phyloP scores from a whole-genome alignment of 2,113 vertebrate genomes.

The Ovibos moschatus region DNA sequence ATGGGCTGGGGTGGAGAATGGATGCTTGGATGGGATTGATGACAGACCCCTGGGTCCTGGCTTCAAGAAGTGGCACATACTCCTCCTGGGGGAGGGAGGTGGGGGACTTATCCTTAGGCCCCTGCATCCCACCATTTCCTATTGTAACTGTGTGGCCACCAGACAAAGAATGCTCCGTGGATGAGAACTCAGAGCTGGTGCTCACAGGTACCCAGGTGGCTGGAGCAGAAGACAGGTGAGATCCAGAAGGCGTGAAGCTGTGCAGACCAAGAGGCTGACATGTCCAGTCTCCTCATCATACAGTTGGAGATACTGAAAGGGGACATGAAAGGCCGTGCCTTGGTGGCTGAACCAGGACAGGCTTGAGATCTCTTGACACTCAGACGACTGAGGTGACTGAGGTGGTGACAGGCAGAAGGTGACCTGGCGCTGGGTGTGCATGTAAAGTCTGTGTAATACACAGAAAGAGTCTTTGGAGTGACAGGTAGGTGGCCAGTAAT shows the following conservation, averaged over 20 bases:
- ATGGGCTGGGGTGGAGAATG: rapidly evolving
- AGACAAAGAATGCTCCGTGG: rapidly evolving
- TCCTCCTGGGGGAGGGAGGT: background rate
- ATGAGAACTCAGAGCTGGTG: background rate
- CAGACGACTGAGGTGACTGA: background rate
- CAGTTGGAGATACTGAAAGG: background rate
- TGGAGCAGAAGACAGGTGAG: background rate
- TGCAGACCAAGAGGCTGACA: background rate
- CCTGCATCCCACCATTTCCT: background rate
- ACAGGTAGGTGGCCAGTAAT: background rate
- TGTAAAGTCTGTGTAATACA: background rate
- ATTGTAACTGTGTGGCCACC: rapidly evolving
- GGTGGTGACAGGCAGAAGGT: background rate
- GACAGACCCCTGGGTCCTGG: background rate
- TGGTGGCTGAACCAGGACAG: background rate
- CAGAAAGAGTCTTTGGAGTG: background rate
- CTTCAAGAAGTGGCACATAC: background rate
- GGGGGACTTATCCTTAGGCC: rapidly evolving
- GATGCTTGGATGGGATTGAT: rapidly evolving
- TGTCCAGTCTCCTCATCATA: background rate
- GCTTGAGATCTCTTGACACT: background rate
- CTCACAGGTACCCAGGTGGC: background rate
- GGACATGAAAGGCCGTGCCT: rapidly evolving
- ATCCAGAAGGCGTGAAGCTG: background rate
- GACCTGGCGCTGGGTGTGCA: background rate